Base-by-base conservation (phyloP, 2,888 invertebrate species). In the Sinodicranocentrus sp. region DNA sequence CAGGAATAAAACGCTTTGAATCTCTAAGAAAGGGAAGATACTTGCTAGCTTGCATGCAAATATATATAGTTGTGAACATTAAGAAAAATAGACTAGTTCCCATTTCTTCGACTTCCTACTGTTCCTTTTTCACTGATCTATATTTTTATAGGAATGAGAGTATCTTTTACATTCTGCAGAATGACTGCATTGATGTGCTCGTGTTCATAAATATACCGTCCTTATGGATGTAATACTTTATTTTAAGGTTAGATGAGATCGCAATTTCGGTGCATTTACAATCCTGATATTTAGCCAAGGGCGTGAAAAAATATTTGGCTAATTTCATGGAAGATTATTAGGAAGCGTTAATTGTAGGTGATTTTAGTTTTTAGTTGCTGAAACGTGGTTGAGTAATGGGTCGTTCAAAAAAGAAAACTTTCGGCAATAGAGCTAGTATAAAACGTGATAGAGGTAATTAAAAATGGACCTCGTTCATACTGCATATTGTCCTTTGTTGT, bases 201-300 rank as follows among this genome's bases (percentile, higher is more conserved):
- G 57, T 57, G 13, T 15, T 10, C 48, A 48, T 48, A 48, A 48
- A 48, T 33, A 33, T 33, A 33, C 33, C 33, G 10, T 10, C 33
- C 33, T 48, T 48, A 48, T 48, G 15, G 13, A 21, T 57, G 25
- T 6, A 21, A 21, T 10, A 23, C 23, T 23, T 23, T 57, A 57
- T 57, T 57, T 57, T 57, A 25, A 57, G 63, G 39, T 33, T 63
- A 57, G 57, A 75, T 75, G 82, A 82, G 23, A 68, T 33, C 67
- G 75, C 68, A 28, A 52, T 73, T 80, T 68, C 54, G 21, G 19
- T 79, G 25, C n/a, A n/a, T 63, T 80, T 71, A 54, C 5, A n/a
- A 33, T 63, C 52, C 21, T 67, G 59, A 33, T 75, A 82, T 82
- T 75, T 73, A 82, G 73, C 75, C 82, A 82, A 82, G 82, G 82